These are phyloP conservation scores for Pogonognathellus flavescens DNA, from an alignment of 1,140 invertebrate species.

Conservation along the genomic window DNA sequence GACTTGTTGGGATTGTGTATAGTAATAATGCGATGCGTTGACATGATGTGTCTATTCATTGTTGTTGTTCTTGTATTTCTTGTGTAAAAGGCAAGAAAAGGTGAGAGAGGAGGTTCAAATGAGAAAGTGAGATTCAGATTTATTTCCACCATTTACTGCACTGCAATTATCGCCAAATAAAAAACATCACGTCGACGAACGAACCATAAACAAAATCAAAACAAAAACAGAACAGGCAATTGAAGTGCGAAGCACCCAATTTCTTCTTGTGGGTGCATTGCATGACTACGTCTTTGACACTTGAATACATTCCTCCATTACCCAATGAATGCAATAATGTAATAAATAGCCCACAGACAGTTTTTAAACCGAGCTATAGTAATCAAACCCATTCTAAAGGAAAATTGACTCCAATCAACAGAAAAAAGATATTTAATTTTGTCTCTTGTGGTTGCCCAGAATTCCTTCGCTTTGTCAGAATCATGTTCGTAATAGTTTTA, in stretches of 20 bases:
- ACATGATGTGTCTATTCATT: neutral
- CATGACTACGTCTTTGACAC: constrained; percentile 7
- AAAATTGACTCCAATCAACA: constrained; percentile 15
- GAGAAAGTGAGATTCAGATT: constrained; percentile 43
- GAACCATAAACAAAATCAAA: constrained; percentile 16
- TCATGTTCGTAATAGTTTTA: too few species aligned
- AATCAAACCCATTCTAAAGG: neutral
- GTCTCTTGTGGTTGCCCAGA: neutral
- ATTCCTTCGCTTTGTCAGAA: too few species aligned
- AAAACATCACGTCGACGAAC: neutral
- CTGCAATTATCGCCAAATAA: constrained; percentile 19
- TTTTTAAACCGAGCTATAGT: neutral
- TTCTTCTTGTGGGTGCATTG: neutral
- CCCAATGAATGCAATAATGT: neutral
- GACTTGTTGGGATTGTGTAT: neutral
- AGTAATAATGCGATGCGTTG: too few species aligned
- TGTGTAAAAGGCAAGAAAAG: neutral
- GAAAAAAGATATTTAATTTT: constrained; percentile 44
- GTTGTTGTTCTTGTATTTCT: too few species aligned
- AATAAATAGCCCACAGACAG: constrained; percentile 21
- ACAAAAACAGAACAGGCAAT: neutral
- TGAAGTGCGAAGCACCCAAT: neutral
- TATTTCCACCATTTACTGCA: constrained; percentile 20
- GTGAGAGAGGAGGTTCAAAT: neutral
- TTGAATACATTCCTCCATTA: neutral